phyloP scores from a whole-genome alignment of 2,113 vertebrate species.

The Andinoacara biseriatus region DNA sequence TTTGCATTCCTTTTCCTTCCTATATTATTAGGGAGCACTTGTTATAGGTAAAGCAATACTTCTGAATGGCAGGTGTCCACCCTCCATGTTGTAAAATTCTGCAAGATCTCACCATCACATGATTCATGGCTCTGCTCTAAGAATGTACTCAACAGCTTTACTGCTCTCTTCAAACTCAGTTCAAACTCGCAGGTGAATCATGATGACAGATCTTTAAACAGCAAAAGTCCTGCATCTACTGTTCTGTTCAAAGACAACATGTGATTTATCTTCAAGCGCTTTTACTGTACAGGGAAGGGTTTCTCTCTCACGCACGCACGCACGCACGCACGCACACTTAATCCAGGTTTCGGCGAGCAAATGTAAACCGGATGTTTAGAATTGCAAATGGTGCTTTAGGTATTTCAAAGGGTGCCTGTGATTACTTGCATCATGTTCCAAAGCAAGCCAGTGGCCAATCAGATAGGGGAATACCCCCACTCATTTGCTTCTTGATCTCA shows the following conservation, averaged over 20 bases:
- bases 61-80: slow-evolving; percentile 64
- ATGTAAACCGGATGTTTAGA: slow-evolving; percentile 68
- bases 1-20: slow-evolving; percentile 16
- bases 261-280: neutral
- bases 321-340: neutral
- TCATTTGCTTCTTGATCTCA: slow-evolving; percentile 40
- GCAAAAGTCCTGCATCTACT: neutral
- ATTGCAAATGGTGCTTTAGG: slow-evolving; percentile 72
- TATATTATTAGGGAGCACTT: neutral
- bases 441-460: slow-evolving; percentile 61
- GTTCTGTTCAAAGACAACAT: neutral
- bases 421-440: slow-evolving; percentile 75
- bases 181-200: slow-evolving; percentile 20
- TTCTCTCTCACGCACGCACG: neutral
- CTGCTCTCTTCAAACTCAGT: slow-evolving; percentile 48
- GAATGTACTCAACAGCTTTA: slow-evolving; percentile 34
- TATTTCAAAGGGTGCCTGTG: slow-evolving; percentile 69
- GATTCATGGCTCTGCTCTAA: slow-evolving; percentile 34
- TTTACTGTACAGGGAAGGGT: neutral
- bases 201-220: slow-evolving; percentile 39
- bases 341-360: slow-evolving; percentile 15
- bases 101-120: slow-evolving; percentile 14
- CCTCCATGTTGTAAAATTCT: slow-evolving; percentile 38
- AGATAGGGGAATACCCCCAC: slow-evolving; percentile 63
- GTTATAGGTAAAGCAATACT: slow-evolving; percentile 59